These are phyloP conservation scores for Hybos culiciformis DNA, from an alignment of 2,888 invertebrate genomes.

Conservation along the genomic window DNA sequence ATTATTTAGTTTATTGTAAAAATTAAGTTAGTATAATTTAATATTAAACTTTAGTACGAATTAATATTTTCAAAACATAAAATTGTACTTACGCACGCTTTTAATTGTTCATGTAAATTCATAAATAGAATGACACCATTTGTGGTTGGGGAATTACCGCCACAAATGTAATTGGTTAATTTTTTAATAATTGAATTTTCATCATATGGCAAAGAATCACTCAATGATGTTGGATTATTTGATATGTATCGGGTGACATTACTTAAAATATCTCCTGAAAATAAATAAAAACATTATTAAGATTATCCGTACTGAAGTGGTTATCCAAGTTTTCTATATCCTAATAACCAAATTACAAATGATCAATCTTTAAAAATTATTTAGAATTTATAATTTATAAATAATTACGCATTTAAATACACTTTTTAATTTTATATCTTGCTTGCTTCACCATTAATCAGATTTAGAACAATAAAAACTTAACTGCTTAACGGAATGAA, in stretches of 20 bases:
- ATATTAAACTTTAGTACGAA: too few species aligned
- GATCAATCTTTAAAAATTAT: neutral
- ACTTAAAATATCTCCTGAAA: slow-evolving; percentile 23
- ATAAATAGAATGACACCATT: slow-evolving; percentile 21
- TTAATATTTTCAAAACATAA: too few species aligned
- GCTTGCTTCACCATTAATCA: too few species aligned
- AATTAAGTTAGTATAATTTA: too few species aligned
- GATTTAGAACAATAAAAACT: too few species aligned
- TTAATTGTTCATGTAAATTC: slow-evolving; percentile 24
- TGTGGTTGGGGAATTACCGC: slow-evolving; percentile 13
- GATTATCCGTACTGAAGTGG: too few species aligned
- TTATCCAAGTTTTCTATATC: too few species aligned
- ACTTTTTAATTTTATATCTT: too few species aligned
- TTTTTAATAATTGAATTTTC: slow-evolving; percentile 22
- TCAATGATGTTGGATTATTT: slow-evolving; percentile 22
- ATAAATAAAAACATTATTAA: neutral
- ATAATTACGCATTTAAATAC: too few species aligned
- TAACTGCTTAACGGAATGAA: too few species aligned
- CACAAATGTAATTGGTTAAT: slow-evolving; percentile 22
- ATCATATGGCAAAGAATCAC: slow-evolving; percentile 21
- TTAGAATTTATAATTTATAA: neutral
- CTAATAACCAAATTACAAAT: too few species aligned
- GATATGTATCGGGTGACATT: slow-evolving; percentile 25
- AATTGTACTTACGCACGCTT: slow-evolving; percentile 21
- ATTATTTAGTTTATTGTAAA: too few species aligned